Evolutionary conservation across 2,113 vertebrate genomes (phyloP).

Genomic region (Rhea americana): DNA sequence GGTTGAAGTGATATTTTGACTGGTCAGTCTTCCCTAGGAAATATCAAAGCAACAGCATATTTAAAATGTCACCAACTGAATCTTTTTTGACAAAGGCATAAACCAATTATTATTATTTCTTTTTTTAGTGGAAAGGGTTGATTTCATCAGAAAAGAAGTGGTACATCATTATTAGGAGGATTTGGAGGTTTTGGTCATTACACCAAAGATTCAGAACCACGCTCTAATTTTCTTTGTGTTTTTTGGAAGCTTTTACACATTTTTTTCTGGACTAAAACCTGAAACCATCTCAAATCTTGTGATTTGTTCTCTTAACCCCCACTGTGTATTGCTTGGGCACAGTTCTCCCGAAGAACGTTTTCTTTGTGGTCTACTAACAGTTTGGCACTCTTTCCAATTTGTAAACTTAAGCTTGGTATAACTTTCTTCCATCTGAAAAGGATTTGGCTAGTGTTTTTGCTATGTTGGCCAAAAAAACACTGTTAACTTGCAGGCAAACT

Average conservation of each 20-base stretch:
- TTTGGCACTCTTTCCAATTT: neutral
- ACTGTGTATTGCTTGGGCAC: neutral
- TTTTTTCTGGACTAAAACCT: neutral
- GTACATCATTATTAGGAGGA: neutral
- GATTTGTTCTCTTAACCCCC: neutral
- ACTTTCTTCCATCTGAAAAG: neutral
- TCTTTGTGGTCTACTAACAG: neutral
- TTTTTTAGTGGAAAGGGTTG: neutral
- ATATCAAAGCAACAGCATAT: slow-evolving; percentile 6
- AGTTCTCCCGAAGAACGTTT: neutral
- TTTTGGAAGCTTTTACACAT: neutral
- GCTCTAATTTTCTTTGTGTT: neutral
- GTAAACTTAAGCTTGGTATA: neutral
- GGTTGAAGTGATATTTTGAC: slow-evolving; percentile 11
- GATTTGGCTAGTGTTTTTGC: neutral
- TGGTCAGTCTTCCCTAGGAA: neutral
- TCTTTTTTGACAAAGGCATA: neutral
- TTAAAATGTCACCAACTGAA: slow-evolving; percentile 8
- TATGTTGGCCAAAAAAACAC: neutral
- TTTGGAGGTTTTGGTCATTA: neutral
- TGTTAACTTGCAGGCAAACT: neutral
- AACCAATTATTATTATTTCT: neutral
- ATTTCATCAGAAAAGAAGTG: neutral
- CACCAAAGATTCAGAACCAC: neutral
- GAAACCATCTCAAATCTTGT: neutral